phyloP scores from a whole-genome alignment of 2,113 vertebrate species.

The Pelobates fuscus region DNA sequence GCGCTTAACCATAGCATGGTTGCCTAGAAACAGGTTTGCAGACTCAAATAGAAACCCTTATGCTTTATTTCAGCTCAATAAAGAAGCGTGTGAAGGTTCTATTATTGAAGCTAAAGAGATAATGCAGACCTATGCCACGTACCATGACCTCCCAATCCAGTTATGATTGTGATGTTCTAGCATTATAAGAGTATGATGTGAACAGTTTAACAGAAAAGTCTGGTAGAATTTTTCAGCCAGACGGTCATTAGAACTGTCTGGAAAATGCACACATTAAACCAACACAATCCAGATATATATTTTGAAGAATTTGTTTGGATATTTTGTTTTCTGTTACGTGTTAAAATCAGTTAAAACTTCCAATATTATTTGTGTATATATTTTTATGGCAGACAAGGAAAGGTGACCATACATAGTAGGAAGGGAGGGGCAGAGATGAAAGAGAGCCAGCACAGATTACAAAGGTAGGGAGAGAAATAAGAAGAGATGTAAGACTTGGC shows the following conservation, averaged over 20 bases:
- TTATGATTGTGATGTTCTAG: neutral
- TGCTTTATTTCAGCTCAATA: neutral
- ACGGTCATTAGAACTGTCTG: neutral
- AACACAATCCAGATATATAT: too few relatives aligned
- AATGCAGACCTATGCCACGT: neutral
- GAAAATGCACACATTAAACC: too few relatives aligned
- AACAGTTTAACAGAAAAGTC: neutral
- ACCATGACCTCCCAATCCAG: neutral
- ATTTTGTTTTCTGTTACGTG: too few relatives aligned
- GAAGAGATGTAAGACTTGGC: too few relatives aligned
- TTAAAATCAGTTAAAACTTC: too few relatives aligned
- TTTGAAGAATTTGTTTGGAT: too few relatives aligned
- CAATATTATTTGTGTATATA: too few relatives aligned
- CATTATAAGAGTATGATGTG: neutral
- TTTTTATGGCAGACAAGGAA: too few relatives aligned
- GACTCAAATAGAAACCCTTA: neutral
- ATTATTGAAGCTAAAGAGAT: neutral
- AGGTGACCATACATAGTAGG: too few relatives aligned
- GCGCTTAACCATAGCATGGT: neutral
- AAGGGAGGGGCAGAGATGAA: too few relatives aligned
- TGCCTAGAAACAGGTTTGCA: conserved; percentile 2
- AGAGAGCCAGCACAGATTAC: too few relatives aligned
- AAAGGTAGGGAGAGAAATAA: too few relatives aligned
- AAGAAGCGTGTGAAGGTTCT: neutral
- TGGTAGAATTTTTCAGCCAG: neutral